A percentile compares a stretch with the other conserved stretches of the same genome.
These are phyloP conservation scores for Blastomussa wellsi DNA, from an alignment of 92 coral and sea anemone species.

Conservation along the genomic window DNA sequence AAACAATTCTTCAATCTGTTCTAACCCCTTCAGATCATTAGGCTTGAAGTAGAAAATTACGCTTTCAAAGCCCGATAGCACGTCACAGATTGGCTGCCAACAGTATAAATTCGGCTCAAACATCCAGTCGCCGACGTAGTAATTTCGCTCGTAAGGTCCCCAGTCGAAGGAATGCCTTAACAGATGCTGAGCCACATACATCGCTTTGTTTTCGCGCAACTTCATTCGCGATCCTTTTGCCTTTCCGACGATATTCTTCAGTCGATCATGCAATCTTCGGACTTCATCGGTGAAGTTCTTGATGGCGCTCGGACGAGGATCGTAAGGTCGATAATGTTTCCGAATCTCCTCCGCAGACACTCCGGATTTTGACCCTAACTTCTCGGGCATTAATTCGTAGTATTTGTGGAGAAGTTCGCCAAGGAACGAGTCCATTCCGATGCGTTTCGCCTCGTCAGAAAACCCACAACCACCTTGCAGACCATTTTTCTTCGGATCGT, in stretches of 20 bases:
- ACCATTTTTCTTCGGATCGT: constrained; percentile 18
- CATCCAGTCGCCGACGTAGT: constrained; percentile 92
- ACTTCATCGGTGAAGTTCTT: constrained; percentile 71
- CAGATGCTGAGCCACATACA: constrained; percentile 64
- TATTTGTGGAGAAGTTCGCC: constrained; percentile 51
- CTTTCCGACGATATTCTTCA: constrained; percentile 45
- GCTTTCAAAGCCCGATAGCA: constrained; percentile 1
- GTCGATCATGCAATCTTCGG: constrained; percentile 38
- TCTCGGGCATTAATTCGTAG: constrained; percentile 43
- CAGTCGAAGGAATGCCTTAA: constrained; percentile 58
- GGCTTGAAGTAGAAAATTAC: constrained; percentile 39
- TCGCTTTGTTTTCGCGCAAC: constrained; percentile 58
- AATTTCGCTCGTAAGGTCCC: constrained; percentile 74
- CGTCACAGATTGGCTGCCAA: constrained; percentile 77
- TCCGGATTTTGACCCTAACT: constrained; percentile 19
- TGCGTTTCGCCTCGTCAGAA: constrained; percentile 64
- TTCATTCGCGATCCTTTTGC: constrained; percentile 46
- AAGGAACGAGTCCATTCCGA: constrained; percentile 53
- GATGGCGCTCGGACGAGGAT: constrained; percentile 66
- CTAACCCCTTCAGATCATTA: constrained; percentile 47
- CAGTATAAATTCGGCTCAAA: constrained; percentile 81
- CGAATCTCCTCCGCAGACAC: constrained; percentile 49
- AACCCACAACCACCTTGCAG: constrained; percentile 9
- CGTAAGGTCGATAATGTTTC: constrained; percentile 61
- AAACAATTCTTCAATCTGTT: constrained; percentile 42